phyloP scores from a whole-genome alignment of 2,888 invertebrate genomes.

The Eucera pruinosa region DNA sequence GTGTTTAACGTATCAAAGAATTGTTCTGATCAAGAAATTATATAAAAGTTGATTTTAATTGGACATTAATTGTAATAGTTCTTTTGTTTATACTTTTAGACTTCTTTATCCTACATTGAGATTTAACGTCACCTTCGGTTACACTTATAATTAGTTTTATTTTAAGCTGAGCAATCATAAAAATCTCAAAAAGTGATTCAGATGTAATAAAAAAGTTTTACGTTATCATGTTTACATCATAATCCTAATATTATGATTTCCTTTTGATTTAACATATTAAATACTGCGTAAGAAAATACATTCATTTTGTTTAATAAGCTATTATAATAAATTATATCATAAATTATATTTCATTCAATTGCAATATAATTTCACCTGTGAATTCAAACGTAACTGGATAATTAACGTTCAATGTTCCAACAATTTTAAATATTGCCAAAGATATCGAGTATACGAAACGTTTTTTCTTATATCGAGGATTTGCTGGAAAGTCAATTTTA shows the following conservation, averaged over 20 bases:
- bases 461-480: neutral
- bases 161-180: neutral
- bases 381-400: neutral
- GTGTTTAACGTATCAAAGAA: too few species aligned
- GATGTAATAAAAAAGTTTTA: neutral
- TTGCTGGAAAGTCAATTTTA: conserved; percentile 1
- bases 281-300: neutral
- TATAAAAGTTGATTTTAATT: too few species aligned
- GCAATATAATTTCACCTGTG: neutral
- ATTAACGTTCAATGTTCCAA: too few species aligned
- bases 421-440: too few species aligned
- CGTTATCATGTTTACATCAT: neutral
- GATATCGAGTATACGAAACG: neutral
- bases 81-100: neutral
- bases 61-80: too few species aligned
- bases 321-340: neutral
- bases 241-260: neutral
- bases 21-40: too few species aligned
- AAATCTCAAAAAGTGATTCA: conserved; percentile 7
- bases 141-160: conserved; percentile 9
- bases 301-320: neutral
- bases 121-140: neutral
- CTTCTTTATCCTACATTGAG: neutral
- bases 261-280: neutral
- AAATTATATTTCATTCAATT: neutral